phyloP scores from a whole-genome alignment of 2,113 vertebrate genomes.

The Bolborhynchus lineola region DNA sequence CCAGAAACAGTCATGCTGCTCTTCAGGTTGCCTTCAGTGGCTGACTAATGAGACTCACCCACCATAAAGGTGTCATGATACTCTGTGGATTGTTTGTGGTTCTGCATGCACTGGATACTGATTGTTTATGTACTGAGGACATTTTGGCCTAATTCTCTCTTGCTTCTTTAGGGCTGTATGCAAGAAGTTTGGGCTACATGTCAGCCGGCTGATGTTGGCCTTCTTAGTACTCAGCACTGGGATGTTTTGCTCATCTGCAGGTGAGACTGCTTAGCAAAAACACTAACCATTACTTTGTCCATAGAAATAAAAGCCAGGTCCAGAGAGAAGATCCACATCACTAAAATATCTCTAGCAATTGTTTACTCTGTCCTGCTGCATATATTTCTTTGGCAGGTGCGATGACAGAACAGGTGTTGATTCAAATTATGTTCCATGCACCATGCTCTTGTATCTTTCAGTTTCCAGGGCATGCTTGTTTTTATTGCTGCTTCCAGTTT shows the following conservation, averaged over 20 bases:
- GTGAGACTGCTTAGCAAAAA: slow-evolving; percentile 66
- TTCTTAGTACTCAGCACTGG: slow-evolving; percentile 95
- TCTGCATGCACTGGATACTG: neutral
- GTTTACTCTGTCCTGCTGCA: neutral
- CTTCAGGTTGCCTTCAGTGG: neutral
- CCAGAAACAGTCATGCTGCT: neutral
- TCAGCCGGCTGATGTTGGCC: slow-evolving; percentile 92
- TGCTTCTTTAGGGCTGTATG: slow-evolving; percentile 87
- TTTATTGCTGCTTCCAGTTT: neutral
- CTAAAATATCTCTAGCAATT: neutral
- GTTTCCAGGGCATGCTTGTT: neutral
- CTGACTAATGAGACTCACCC: neutral
- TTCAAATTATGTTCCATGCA: neutral
- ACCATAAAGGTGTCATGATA: neutral
- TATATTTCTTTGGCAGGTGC: neutral
- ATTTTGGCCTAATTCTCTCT: neutral
- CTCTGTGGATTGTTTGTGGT: fast-evolving
- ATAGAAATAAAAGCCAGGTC: neutral
- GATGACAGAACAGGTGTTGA: neutral
- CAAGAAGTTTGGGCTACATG: slow-evolving; percentile 97
- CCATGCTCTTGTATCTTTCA: neutral
- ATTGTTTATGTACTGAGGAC: neutral
- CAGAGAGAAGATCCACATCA: neutral
- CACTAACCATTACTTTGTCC: neutral
- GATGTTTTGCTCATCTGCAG: slow-evolving; percentile 96